These are phyloP conservation scores for Sphenodon punctatus DNA, from an alignment of 2,797 vertebrate species.

Conservation along the genomic window DNA sequence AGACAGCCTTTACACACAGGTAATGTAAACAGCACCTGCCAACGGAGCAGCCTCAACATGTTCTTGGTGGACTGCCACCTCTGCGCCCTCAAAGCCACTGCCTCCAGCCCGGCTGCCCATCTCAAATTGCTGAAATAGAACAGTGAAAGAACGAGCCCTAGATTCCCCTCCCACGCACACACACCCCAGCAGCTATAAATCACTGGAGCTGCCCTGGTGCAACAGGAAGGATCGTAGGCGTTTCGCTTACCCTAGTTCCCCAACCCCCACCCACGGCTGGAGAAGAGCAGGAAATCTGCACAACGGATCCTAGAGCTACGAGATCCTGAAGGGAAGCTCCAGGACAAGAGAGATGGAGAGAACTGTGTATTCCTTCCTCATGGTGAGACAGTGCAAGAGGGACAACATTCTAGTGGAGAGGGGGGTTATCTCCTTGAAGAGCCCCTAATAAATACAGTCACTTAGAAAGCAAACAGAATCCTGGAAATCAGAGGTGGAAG, in stretches of 20 bases:
- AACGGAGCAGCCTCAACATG: too few relatives aligned
- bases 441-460: background rate
- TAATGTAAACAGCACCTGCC: too few relatives aligned
- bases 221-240: background rate
- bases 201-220: background rate
- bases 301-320: background rate
- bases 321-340: background rate
- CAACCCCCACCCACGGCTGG: background rate
- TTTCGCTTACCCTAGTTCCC: background rate
- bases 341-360: background rate
- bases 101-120: background rate
- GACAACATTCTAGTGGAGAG: background rate
- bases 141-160: background rate
- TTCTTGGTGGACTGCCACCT: slow-evolving; percentile 9
- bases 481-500: background rate
- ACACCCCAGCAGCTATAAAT: rapidly evolving
- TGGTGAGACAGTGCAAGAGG: background rate
- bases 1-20: too few relatives aligned
- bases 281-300: background rate
- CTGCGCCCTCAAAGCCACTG: background rate
- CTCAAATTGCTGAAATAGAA: background rate
- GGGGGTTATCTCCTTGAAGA: background rate
- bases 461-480: background rate
- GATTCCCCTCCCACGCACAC: background rate
- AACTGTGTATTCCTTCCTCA: background rate